These are phyloP conservation scores for Hofmannophila pseudospretella DNA, from an alignment of 2,888 invertebrate genomes.

Conservation along the genomic window DNA sequence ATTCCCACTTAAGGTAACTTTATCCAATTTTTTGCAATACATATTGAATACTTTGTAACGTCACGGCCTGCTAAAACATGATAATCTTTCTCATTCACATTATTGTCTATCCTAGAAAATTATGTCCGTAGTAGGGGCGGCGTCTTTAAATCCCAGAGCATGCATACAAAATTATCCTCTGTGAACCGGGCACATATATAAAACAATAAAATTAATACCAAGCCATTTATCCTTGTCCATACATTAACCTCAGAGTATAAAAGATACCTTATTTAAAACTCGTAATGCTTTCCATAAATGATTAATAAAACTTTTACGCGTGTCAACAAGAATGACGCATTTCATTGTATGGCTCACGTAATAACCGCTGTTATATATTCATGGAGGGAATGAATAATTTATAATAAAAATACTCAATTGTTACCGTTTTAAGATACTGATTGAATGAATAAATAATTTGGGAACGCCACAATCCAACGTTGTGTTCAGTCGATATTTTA, in stretches of 20 bases:
- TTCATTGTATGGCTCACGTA: slow-evolving; percentile 16
- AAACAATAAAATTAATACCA: slow-evolving; percentile 46
- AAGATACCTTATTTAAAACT: slow-evolving; percentile 19
- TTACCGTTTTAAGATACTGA: slow-evolving; percentile 25
- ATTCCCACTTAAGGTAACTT: neutral
- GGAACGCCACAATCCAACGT: slow-evolving; percentile 1
- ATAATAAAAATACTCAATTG: slow-evolving; percentile 26
- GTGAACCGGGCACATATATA: slow-evolving; percentile 22
- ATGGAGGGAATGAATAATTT: slow-evolving; percentile 24
- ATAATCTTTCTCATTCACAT: neutral
- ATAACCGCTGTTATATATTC: slow-evolving; percentile 28
- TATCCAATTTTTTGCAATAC: neutral
- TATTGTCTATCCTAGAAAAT: slow-evolving; percentile 9
- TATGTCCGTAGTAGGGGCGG: slow-evolving; percentile 16
- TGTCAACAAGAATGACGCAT: slow-evolving; percentile 31
- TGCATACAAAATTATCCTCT: slow-evolving; percentile 36
- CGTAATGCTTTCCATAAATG: slow-evolving; percentile 30
- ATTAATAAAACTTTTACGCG: slow-evolving; percentile 36
- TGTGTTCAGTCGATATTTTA: slow-evolving; percentile 45
- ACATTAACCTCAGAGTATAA: slow-evolving; percentile 18
- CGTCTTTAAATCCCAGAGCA: slow-evolving; percentile 26
- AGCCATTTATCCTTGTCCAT: slow-evolving; percentile 41
- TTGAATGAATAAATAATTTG: slow-evolving; percentile 16
- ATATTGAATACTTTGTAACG: neutral
- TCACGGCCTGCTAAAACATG: neutral